Conservation (phyloP, 2,797 vertebrate species). For the Ataeniobius toweri region DNA sequence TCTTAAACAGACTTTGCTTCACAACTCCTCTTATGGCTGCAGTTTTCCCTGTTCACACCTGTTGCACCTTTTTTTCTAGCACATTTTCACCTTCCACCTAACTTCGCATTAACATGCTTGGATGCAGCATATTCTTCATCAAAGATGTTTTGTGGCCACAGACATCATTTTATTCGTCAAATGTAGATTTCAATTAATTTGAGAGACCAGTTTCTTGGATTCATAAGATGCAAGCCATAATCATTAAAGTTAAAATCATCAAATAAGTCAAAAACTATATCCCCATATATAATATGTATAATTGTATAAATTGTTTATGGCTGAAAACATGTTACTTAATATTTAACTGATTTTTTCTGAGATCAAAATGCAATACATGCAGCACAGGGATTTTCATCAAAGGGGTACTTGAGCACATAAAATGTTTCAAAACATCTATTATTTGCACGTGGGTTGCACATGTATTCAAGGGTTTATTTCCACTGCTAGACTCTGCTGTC, state of each 20-base stretch:
- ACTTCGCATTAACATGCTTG: too few relatives aligned
- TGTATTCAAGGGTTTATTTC: constrained; percentile 21
- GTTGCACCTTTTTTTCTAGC: too few relatives aligned
- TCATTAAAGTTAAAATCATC: too few relatives aligned
- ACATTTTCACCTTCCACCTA: too few relatives aligned
- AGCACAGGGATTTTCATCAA: constrained; percentile 11
- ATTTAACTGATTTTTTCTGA: not conserved
- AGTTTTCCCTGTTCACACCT: too few relatives aligned
- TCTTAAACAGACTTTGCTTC: not conserved
- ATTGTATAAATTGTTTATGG: not conserved
- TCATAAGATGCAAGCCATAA: too few relatives aligned
- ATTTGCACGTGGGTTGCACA: constrained; percentile 31
- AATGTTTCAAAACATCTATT: constrained; percentile 14
- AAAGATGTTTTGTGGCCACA: too few relatives aligned
- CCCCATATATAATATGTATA: not conserved
- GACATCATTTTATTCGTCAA: too few relatives aligned
- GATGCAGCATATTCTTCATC: too few relatives aligned
- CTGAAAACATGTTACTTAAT: not conserved
- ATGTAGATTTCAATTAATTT: too few relatives aligned
- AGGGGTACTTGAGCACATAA: constrained; percentile 18
- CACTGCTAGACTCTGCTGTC: constrained; percentile 23
- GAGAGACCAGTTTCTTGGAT: too few relatives aligned
- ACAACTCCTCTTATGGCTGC: not conserved
- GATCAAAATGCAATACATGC: constrained; percentile 10
- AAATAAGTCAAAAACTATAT: not conserved